These are phyloP conservation scores for Trichomalopsis sarcophagae DNA, from an alignment of 1,140 invertebrate genomes.

Conservation along the genomic window DNA sequence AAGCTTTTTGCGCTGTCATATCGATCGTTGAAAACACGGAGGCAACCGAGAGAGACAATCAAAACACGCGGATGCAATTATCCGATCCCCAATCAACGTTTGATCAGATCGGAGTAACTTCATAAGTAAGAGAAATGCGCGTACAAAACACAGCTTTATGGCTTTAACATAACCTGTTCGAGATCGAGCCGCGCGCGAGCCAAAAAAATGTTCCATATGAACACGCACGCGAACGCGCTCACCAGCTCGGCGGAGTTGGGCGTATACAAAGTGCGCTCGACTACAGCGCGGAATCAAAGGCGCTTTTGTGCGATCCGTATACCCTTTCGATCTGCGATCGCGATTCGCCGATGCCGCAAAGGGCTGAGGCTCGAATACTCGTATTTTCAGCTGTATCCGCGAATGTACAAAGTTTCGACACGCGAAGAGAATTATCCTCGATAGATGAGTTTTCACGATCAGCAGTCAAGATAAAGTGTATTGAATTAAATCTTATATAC, in stretches of 20 bases:
- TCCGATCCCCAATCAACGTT: background rate
- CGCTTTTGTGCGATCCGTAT: slow-evolving; percentile 13
- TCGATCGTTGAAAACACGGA: too few relatives aligned
- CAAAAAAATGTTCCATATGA: background rate
- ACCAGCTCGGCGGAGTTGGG: background rate
- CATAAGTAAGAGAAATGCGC: slow-evolving; percentile 10
- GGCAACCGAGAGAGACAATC: background rate
- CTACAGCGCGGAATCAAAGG: background rate
- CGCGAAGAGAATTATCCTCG: too few relatives aligned
- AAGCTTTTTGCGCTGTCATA: too few relatives aligned
- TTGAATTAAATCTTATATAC: too few relatives aligned
- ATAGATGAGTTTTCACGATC: too few relatives aligned
- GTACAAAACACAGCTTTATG: slow-evolving; percentile 6
- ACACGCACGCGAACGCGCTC: background rate
- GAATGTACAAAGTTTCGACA: background rate
- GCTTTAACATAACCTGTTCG: slow-evolving; percentile 31
- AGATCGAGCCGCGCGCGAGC: slow-evolving; percentile 5
- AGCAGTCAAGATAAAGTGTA: too few relatives aligned
- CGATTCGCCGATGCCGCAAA: background rate
- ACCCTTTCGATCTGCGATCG: background rate
- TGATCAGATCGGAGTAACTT: slow-evolving; percentile 16
- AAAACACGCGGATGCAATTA: background rate
- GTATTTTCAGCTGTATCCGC: background rate
- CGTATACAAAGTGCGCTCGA: background rate
- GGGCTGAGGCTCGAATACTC: background rate